Base-by-base conservation (phyloP, 2,888 invertebrate genomes). In the Tipula helvola region DNA sequence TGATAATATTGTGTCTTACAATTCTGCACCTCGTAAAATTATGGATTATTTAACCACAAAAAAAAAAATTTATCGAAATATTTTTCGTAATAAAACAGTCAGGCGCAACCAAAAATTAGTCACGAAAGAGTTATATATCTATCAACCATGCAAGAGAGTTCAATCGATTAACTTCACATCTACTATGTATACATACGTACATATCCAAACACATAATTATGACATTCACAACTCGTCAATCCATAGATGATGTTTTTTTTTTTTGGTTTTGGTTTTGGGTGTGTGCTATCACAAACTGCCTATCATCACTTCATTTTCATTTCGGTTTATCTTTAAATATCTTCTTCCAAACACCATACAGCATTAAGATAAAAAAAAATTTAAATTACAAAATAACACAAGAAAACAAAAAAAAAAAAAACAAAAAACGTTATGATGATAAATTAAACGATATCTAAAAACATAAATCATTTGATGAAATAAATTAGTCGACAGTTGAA, bases 401-500 rank as follows among this genome's bases (percentile, higher is more conserved):
- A 71, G 71, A 71, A 71, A 71, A 18, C 18, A 71, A 71, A 2
- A 28, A 28, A 71, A 71, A 71, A 71, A 18, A 8, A 71, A 71
- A 2, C 1, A 28, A 71, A 71, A 18, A 71, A 71, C 28, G 28
- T 28, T 71, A 71, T 28, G 71, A 88, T 87, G 87, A 88, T 88
- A 87, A 87, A 88, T 88, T 44, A 87, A 86, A 86, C 86, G 86
- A 87, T 87, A 88, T 88, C 87, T 86, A 87, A 18, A 41, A 71
- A 84, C 87, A 88, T 88, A 88, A 88, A 88, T 88, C 88, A 88
- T 87, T 87, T 85, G 88, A 87, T 88, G 87, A 88, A 88, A 88
- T 88, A 88, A 88, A 88, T 88, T 88, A 88, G 88, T 88, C 88
- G 88, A 88, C 88, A 88, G 88, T 88, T 88, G 87, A 87, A 88